Evolutionary conservation across 2,113 vertebrate species (phyloP), one percentile per base, ranked within the genome.

Genomic region (Antennarius striatus): DNA sequence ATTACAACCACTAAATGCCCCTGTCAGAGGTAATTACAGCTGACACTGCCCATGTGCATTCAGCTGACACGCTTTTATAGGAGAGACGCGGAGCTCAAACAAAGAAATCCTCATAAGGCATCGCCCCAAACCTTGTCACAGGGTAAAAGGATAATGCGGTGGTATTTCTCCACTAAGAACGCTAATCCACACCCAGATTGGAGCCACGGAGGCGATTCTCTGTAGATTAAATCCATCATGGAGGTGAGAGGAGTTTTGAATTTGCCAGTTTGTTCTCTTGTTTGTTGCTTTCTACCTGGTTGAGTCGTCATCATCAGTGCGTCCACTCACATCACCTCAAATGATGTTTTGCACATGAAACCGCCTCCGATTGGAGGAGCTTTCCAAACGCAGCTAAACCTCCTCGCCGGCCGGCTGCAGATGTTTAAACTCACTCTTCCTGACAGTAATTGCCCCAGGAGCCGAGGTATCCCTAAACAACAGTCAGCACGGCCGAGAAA

Each of bases 1-100:
- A 98, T 98, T 99, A 98, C 98, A 98, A 95, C 96, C 96, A 88
- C 98, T 98, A 98, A 99, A 98, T 96, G 95, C 96, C 94, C 94
- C 96, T 98, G 98, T 98, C 98, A 98, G 91, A 95, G 92, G 91
- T 94, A 81, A 94, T 99, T 98, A 98, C 77, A 73, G 89, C 93
- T 97, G 98, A 99, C 94, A 95, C 92, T 98, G 92, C 88, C 95
- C 98, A 98, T 96, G 79, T 92, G 92, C 92, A 85, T 90, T 79
- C 77, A 88, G 89, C 92, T 91, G 92, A 93, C 93, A 92, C 82
- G 66, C 86, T 95, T 91, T 90, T 93, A 93, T 91, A 93, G 89
- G 84, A 89, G 69, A 88, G 92, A 93, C 92, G 90, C 80, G 89
- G 92, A 87, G 92, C 93, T 88, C 93, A 94, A 96, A 97, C 96